Evolutionary conservation across 2,888 invertebrate species (phyloP).

Genomic region (Pediacus dermestoides): DNA sequence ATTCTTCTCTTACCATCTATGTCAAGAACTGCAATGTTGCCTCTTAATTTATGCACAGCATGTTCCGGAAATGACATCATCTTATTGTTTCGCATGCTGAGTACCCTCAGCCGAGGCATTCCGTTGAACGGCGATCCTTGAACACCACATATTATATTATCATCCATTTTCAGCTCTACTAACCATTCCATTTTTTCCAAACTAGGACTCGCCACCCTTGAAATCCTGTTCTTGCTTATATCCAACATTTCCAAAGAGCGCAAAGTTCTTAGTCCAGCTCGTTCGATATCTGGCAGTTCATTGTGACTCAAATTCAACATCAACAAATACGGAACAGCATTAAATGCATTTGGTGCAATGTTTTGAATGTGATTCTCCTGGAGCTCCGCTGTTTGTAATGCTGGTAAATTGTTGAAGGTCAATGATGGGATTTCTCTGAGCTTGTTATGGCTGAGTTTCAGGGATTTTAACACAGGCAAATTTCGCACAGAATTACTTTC

Average conservation of each 20-base stretch:
- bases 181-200: slow-evolving; percentile 79
- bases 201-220: slow-evolving; percentile 61
- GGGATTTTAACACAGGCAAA: slow-evolving; percentile 61
- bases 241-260: slow-evolving; percentile 81
- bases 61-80: slow-evolving; percentile 70
- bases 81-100: slow-evolving; percentile 74
- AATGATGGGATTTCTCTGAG: slow-evolving; percentile 71
- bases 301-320: slow-evolving; percentile 82
- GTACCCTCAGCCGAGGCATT: slow-evolving; percentile 78
- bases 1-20: slow-evolving; percentile 65
- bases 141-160: slow-evolving; percentile 77
- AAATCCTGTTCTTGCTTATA: slow-evolving; percentile 73
- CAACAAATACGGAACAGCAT: slow-evolving; percentile 71
- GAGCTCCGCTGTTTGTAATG: slow-evolving; percentile 69
- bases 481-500: slow-evolving; percentile 69
- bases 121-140: slow-evolving; percentile 76
- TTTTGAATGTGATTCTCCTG: slow-evolving; percentile 75
- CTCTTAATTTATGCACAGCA: slow-evolving; percentile 70
- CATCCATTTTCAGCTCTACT: slow-evolving; percentile 80
- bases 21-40: slow-evolving; percentile 78
- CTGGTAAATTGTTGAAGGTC: slow-evolving; percentile 73
- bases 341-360: slow-evolving; percentile 71
- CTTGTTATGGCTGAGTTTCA: slow-evolving; percentile 65
- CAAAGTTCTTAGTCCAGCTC: slow-evolving; percentile 69
- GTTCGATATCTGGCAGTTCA: slow-evolving; percentile 69